phyloP scores from a whole-genome alignment of 1,140 invertebrate genomes.

The Campoletis sonorensis region DNA sequence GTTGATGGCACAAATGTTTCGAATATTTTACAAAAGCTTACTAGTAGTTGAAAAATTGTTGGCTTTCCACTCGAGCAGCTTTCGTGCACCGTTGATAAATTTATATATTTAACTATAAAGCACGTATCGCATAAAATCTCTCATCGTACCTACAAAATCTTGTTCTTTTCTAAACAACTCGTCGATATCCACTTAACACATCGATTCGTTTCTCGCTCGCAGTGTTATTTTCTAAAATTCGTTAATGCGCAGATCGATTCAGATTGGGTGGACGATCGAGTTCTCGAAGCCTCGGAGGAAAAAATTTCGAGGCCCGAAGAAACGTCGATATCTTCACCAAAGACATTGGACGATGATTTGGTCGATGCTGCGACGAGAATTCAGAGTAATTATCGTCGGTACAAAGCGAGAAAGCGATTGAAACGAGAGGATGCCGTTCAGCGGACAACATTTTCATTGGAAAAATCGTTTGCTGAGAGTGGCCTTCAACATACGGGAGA shows the following conservation, averaged over 20 bases:
- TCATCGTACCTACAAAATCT: not conserved
- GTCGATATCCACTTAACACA: not conserved
- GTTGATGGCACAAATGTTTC: not conserved
- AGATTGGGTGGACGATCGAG: not conserved
- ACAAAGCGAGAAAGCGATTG: slow-evolving; percentile 64
- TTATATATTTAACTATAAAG: not conserved
- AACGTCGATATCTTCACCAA: not conserved
- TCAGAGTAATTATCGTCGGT: slow-evolving; percentile 74
- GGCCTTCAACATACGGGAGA: slow-evolving; percentile 69
- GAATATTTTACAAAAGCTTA: not conserved
- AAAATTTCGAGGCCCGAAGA: not conserved
- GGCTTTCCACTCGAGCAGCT: not conserved
- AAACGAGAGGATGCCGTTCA: slow-evolving; percentile 61
- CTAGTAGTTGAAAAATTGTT: not conserved
- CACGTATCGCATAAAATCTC: not conserved
- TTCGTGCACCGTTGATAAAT: not conserved
- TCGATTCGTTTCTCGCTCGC: not conserved
- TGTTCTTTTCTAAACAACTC: not conserved
- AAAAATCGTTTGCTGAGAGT: slow-evolving; percentile 57
- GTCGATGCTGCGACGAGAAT: slow-evolving; percentile 74
- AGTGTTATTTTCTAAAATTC: not conserved
- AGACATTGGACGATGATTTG: not conserved
- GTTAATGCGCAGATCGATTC: slow-evolving; percentile 29
- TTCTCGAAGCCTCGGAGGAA: not conserved
- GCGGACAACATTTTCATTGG: slow-evolving; percentile 55